phyloP scores from a whole-genome alignment of 2,888 invertebrate species.

The Zhuqinia jingwanae region DNA sequence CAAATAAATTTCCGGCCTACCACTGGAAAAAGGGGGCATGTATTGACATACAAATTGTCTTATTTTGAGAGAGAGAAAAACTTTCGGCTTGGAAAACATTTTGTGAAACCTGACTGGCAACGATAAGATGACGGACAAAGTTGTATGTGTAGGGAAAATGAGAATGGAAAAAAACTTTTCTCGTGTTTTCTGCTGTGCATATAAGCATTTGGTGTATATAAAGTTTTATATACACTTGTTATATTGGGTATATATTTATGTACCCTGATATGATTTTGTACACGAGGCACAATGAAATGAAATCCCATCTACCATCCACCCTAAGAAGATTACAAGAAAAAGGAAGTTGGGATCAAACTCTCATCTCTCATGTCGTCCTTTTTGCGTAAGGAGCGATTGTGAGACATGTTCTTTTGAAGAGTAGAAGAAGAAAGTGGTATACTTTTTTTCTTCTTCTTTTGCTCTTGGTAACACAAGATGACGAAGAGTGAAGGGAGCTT shows the following conservation, averaged over 20 bases:
- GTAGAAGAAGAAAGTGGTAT: constrained; percentile 59
- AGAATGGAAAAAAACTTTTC: constrained; percentile 36
- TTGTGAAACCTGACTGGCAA: not conserved
- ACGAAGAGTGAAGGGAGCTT: constrained; percentile 51
- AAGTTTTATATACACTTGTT: not conserved
- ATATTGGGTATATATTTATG: not conserved
- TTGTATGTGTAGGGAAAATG: constrained; percentile 55
- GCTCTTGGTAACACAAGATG: not conserved
- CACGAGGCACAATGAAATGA: constrained; percentile 50
- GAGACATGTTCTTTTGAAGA: constrained; percentile 47
- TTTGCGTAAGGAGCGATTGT: constrained; percentile 52
- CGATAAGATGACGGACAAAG: constrained; percentile 3
- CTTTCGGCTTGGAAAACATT: not conserved
- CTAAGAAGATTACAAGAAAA: constrained; percentile 65
- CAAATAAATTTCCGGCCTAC: not conserved
- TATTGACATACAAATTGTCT: constrained; percentile 36
- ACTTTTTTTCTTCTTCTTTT: constrained; percentile 24
- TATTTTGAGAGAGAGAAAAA: constrained; percentile 26
- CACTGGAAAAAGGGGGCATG: not conserved
- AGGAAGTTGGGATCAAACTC: constrained; percentile 69
- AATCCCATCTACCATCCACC: constrained; percentile 48
- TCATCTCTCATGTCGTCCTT: constrained; percentile 63
- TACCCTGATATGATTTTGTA: not conserved
- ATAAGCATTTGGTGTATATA: not conserved
- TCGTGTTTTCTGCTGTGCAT: not conserved